These are phyloP conservation scores for Zaprionus ornatus DNA, from an alignment of 1,140 invertebrate genomes.

Conservation along the genomic window DNA sequence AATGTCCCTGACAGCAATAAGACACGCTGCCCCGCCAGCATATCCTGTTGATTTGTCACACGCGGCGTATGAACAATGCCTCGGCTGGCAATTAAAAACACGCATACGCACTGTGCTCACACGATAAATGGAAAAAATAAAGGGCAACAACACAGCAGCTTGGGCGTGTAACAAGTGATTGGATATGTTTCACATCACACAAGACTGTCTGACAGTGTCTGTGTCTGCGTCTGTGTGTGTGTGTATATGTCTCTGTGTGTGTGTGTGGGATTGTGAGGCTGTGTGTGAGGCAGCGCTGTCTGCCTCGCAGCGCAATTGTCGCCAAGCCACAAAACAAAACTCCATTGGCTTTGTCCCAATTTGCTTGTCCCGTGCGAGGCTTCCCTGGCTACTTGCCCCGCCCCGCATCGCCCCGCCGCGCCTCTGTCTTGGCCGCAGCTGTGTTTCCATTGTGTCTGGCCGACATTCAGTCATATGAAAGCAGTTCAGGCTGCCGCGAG, in stretches of 20 bases:
- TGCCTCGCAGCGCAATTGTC: conserved; percentile 29
- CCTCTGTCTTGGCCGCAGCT: neutral
- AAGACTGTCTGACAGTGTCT: no score
- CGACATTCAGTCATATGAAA: neutral
- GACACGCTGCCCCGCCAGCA: conserved; percentile 19
- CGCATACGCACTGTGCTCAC: conserved; percentile 55
- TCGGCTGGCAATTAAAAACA: conserved; percentile 59
- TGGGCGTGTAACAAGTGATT: conserved; percentile 53
- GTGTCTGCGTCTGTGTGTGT: no score
- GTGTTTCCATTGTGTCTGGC: neutral
- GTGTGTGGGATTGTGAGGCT: neutral
- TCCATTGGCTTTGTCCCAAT: conserved; percentile 24
- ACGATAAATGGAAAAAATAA: conserved; percentile 7
- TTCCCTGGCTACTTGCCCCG: neutral
- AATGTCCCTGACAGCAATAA: conserved; percentile 48
- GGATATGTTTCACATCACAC: conserved; percentile 21
- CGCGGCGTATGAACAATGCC: conserved; percentile 66
- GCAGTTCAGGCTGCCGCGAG: neutral
- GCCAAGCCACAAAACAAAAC: conserved; percentile 28
- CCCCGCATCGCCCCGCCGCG: neutral
- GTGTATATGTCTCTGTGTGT: neutral
- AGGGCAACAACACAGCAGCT: conserved; percentile 1
- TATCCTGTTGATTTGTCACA: conserved; percentile 75
- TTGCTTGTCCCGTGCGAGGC: conserved; percentile 2
- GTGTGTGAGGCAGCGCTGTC: conserved; percentile 3